Conservation (phyloP, 2,113 vertebrate genomes). For the Psittacula cyanocephala region DNA sequence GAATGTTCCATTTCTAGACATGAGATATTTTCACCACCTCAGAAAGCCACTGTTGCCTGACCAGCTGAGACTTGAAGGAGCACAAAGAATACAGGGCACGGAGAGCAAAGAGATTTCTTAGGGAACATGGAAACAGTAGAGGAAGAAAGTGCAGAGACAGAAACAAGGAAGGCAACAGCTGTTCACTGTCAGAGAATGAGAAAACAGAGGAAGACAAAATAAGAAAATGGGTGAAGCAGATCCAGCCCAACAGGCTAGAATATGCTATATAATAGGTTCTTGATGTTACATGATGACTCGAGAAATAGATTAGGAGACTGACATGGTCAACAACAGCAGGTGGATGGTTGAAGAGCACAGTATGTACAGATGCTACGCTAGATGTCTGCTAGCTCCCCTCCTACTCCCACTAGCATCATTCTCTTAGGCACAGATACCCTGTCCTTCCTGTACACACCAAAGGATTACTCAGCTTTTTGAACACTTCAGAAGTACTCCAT, state of each 20-base stretch:
- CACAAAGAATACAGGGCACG: background rate
- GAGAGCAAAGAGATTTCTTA: background rate
- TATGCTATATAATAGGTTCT: background rate
- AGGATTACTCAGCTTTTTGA: background rate
- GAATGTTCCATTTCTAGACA: background rate
- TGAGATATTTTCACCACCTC: background rate
- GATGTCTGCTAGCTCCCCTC: background rate
- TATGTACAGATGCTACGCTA: background rate
- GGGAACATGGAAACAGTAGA: background rate
- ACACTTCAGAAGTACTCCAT: background rate
- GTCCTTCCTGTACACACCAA: background rate
- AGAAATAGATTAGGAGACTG: background rate
- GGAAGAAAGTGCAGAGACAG: background rate
- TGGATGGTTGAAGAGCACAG: background rate
- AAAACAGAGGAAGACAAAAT: background rate
- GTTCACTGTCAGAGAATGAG: background rate
- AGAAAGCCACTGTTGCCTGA: background rate
- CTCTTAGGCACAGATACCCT: rapidly evolving
- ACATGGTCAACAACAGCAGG: background rate
- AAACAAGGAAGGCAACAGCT: background rate
- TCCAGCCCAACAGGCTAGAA: background rate
- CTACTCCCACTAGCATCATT: background rate
- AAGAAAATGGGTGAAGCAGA: background rate
- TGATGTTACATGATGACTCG: background rate
- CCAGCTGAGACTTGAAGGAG: background rate